Percentiles rank a stretch among this genome's conserved stretches.
Conservation (phyloP, 2,797 vertebrate genomes). For the Eospalax fontanierii region DNA sequence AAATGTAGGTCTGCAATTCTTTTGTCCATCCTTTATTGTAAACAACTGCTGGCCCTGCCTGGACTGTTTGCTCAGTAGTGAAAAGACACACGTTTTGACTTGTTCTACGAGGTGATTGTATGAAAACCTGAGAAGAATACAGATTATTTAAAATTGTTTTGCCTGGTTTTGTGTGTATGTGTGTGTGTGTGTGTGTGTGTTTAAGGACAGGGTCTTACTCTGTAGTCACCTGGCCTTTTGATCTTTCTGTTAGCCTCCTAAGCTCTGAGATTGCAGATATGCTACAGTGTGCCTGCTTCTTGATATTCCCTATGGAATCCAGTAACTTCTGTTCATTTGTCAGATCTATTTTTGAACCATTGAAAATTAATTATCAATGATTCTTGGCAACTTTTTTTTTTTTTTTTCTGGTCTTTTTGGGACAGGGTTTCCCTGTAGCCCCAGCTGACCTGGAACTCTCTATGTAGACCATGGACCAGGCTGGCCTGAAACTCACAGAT, state of each 20-base stretch:
- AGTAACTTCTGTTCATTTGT: constrained; percentile 18
- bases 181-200: not conserved
- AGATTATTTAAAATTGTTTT: constrained; percentile 37
- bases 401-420: too few relatives aligned
- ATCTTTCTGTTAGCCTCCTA: not conserved
- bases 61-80: not conserved
- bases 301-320: not conserved
- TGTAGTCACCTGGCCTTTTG: not conserved
- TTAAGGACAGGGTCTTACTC: not conserved
- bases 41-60: not conserved
- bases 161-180: not conserved
- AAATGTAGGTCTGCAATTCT: constrained; percentile 27
- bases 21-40: not conserved
- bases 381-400: not conserved
- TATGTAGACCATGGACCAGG: too few relatives aligned
- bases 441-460: too few relatives aligned
- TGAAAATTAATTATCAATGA: constrained; percentile 48
- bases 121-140: constrained; percentile 25
- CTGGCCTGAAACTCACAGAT: too few relatives aligned
- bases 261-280: not conserved
- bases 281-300: not conserved
- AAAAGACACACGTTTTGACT: constrained; percentile 21
- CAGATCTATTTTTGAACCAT: constrained; percentile 55
- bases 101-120: not conserved
- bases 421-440: too few relatives aligned